Evolutionary conservation across 2,888 invertebrate species (phyloP).

Genomic region (Nymphalis c-album): DNA sequence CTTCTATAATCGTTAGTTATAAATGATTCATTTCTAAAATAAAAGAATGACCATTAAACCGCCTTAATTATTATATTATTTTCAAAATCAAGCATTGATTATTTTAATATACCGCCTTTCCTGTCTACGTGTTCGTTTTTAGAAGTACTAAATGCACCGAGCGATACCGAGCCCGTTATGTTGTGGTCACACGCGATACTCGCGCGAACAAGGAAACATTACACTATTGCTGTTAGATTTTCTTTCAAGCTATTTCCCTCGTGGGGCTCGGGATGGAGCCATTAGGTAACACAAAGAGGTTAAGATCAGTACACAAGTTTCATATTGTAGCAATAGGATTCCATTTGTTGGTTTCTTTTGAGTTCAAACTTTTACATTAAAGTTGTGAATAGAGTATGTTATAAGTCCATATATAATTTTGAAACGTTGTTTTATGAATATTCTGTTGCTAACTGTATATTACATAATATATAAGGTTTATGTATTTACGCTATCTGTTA

Average conservation of each 20-base stretch:
- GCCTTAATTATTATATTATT: neutral
- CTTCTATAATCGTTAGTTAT: too few species aligned
- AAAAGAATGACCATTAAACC: too few species aligned
- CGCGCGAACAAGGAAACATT: slow-evolving; percentile 47
- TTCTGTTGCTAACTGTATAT: too few species aligned
- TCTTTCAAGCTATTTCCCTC: slow-evolving; percentile 33
- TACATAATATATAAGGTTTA: too few species aligned
- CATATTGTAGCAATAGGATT: slow-evolving; percentile 25
- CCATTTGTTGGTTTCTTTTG: slow-evolving; percentile 12
- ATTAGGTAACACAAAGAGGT: slow-evolving; percentile 36
- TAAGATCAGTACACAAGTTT: slow-evolving; percentile 34
- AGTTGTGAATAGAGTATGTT: neutral
- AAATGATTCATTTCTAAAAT: too few species aligned
- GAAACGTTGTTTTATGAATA: too few species aligned
- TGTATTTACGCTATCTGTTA: too few species aligned
- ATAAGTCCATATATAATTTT: neutral
- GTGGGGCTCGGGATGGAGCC: slow-evolving; percentile 31
- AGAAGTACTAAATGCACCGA: slow-evolving; percentile 27
- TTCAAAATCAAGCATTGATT: neutral
- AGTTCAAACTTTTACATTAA: neutral
- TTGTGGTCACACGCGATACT: slow-evolving; percentile 58
- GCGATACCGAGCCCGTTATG: slow-evolving; percentile 52
- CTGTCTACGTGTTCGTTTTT: slow-evolving; percentile 4
- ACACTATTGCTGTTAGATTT: slow-evolving; percentile 35
- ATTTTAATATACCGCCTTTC: neutral